These are phyloP conservation scores for Melipona bicolor DNA, from an alignment of 2,888 invertebrate genomes.

Conservation along the genomic window DNA sequence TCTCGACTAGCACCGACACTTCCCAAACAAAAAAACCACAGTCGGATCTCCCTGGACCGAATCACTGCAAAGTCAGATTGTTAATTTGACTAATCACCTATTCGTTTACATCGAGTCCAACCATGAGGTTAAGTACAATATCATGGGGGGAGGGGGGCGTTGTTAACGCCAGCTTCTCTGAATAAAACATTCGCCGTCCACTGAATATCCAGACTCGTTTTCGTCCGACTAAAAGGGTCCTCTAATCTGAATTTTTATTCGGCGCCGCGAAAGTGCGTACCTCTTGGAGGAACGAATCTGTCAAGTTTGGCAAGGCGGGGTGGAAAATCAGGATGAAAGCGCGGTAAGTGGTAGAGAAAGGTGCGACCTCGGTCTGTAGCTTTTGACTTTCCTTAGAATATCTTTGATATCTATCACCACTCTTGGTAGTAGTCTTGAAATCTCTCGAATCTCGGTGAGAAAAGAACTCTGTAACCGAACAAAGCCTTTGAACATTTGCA, in stretches of 20 bases:
- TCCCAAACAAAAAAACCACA: neutral
- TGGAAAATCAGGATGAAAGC: constrained; percentile 21
- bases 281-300: constrained; percentile 1
- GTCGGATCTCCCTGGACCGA: neutral
- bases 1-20: neutral
- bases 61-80: neutral
- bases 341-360: constrained; percentile 48
- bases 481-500: neutral
- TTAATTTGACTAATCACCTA: constrained; percentile 1
- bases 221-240: neutral
- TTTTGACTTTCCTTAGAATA: constrained; percentile 76
- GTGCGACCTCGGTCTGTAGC: constrained; percentile 71
- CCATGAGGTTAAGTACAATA: constrained; percentile 28
- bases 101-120: constrained; percentile 3
- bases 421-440: constrained; percentile 69
- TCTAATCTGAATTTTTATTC: constrained; percentile 59
- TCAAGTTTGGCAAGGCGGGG: neutral
- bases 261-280: neutral
- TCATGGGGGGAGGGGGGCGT: neutral
- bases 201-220: constrained; percentile 46
- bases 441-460: constrained; percentile 68
- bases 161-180: constrained; percentile 13
- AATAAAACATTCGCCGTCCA: constrained; percentile 52
- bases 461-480: constrained; percentile 37
- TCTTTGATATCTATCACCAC: constrained; percentile 9